Evolutionary conservation across 2,888 invertebrate species (phyloP).

Genomic region (Sphaerophoria rueppellii): DNA sequence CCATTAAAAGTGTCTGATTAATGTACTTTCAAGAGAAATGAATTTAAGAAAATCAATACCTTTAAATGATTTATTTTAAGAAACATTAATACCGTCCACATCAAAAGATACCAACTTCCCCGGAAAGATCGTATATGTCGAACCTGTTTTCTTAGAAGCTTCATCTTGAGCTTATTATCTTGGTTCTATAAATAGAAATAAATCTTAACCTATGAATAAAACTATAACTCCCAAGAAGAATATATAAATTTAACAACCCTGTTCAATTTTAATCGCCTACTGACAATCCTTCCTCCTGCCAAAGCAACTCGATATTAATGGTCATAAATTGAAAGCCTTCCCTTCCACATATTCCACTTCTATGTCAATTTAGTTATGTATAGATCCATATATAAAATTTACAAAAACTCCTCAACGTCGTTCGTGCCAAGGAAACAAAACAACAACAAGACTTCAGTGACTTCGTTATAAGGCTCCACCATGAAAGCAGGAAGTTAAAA

Average conservation of each 20-base stretch:
- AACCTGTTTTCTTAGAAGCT: too few species aligned
- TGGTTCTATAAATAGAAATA: not conserved
- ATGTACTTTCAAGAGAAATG: too few species aligned
- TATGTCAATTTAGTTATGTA: too few species aligned
- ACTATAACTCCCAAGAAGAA: not conserved
- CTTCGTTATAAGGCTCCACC: constrained; percentile 6
- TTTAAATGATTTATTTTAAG: too few species aligned
- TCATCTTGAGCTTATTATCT: too few species aligned
- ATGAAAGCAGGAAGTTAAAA: constrained; percentile 56
- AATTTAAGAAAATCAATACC: too few species aligned
- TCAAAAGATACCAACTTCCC: too few species aligned
- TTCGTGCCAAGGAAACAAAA: constrained; percentile 7
- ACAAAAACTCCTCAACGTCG: constrained; percentile 30
- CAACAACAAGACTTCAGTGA: not conserved
- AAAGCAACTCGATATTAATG: constrained; percentile 32
- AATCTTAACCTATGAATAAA: not conserved
- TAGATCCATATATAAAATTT: constrained; percentile 2
- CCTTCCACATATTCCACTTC: not conserved
- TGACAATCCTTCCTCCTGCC: constrained; percentile 21
- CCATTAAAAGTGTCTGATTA: too few species aligned
- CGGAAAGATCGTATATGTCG: too few species aligned
- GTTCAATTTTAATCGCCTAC: constrained; percentile 11
- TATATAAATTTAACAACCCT: constrained; percentile 6
- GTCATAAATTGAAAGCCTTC: constrained; percentile 36
- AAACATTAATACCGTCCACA: too few species aligned